Evolutionary conservation across 64 coral and sea anemone species (phyloP).

Genomic region (Cladopsammia gracilis): DNA sequence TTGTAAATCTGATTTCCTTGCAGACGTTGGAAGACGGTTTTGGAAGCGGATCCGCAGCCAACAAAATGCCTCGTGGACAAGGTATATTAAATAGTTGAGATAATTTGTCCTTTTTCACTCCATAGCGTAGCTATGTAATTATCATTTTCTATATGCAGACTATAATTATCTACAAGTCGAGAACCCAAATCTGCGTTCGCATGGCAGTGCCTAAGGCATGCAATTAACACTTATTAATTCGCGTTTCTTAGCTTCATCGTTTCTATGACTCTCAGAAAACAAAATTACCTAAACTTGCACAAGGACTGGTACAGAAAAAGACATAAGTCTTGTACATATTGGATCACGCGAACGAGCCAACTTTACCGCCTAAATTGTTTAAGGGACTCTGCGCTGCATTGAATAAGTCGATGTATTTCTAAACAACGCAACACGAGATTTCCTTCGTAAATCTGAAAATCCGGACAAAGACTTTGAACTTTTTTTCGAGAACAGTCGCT

Average conservation of each 20-base stretch:
- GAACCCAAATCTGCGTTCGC: background rate
- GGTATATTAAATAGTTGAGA: slow-evolving; percentile 14
- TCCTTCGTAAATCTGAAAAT: background rate
- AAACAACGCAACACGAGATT: slow-evolving; percentile 12
- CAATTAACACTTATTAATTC: slow-evolving; percentile 3
- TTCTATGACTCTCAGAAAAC: background rate
- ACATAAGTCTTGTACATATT: background rate
- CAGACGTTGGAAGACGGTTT: slow-evolving; percentile 22
- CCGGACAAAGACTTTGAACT: background rate
- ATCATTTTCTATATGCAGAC: slow-evolving; percentile 7
- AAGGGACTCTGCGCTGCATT: background rate
- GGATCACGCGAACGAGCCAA: background rate
- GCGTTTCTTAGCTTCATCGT: slow-evolving; percentile 4
- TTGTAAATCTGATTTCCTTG: slow-evolving; percentile 9
- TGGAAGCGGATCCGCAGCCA: background rate
- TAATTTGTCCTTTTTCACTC: slow-evolving; percentile 11
- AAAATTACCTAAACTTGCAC: background rate
- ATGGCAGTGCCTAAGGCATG: slow-evolving; percentile 29
- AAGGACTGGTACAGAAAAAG: background rate
- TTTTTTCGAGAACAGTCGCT: slow-evolving; percentile 16
- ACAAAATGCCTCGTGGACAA: slow-evolving; percentile 32
- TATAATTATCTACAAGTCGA: slow-evolving; percentile 17
- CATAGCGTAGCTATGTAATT: slow-evolving; percentile 45
- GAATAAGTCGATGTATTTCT: background rate
- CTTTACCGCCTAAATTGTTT: background rate